A percentile compares a stretch with the other conserved stretches of the same genome.
Evolutionary conservation across 2,888 invertebrate species (phyloP).

Genomic region (Heliconius ismenius): DNA sequence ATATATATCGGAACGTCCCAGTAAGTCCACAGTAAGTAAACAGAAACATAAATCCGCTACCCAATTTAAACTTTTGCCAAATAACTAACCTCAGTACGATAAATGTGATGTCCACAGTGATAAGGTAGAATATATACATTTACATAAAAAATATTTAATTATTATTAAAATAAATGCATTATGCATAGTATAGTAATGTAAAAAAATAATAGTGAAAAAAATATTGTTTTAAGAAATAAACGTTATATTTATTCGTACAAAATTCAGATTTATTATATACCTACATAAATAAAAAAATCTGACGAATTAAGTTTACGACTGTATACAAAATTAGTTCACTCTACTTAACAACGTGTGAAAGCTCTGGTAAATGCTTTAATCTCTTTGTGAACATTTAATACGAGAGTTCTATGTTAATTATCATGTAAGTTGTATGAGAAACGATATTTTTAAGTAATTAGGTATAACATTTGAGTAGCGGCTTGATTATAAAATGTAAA

Average conservation of each 20-base stretch:
- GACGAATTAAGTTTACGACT: neutral
- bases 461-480: too few species aligned
- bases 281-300: too few species aligned
- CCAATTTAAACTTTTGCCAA: slow-evolving; percentile 39
- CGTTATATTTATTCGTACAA: too few species aligned
- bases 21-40: slow-evolving; percentile 30
- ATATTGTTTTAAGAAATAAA: too few species aligned
- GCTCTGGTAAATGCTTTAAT: neutral
- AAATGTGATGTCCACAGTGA: slow-evolving; percentile 5
- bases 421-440: neutral
- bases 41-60: slow-evolving; percentile 35
- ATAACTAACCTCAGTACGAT: slow-evolving; percentile 23
- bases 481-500: too few species aligned
- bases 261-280: too few species aligned
- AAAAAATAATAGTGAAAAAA: too few species aligned
- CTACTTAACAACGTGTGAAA: neutral
- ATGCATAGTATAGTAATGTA: too few species aligned
- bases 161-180: too few species aligned
- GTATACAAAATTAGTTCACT: neutral
- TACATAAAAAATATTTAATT: neutral
- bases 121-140: neutral
- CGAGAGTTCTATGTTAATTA: neutral
- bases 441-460: neutral
- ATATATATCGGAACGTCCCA: neutral
- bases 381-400: neutral